Evolutionary conservation across 2,797 vertebrate genomes (phyloP), one percentile per base, ranked within the genome.

Genomic region (Sciaenops ocellatus): DNA sequence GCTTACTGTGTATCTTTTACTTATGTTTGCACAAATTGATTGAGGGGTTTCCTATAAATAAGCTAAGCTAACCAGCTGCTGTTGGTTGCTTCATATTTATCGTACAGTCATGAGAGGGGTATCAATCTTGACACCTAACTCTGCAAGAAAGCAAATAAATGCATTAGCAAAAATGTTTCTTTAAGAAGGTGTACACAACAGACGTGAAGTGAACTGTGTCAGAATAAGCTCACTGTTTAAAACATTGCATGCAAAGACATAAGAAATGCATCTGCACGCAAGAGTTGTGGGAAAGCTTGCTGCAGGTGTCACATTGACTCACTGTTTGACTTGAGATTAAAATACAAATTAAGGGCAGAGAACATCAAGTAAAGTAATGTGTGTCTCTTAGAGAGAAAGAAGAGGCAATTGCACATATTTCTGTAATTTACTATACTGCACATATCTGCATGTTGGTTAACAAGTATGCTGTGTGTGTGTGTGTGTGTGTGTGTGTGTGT

Each of bases 371-470:
- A 4, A 30, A 30, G 9, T 6, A 30, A 22, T 34, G 38, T 70
- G n/a, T 60, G 17, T 51, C 24, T 28, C 7, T 42, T 44, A 11
- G 34, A 51, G 55, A 22, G 5, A 63, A 38, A 28, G 5, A 68
- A 30, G 16, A 52, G 16, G 41, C 24, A 1, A 46, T 28, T 44
- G 22, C 13, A 18, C 15, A 54, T 1, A n/a, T 38, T 57, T 73
- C 1, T 61, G 0, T 17, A 50, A 30, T 72, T 38, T 8, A 7
- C 34, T 38, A 9, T 38, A 38, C 34, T 38, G 34, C 34, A 9
- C 2, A 38, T 38, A 38, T 38, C 4, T 73, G 34, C 26, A 42
- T 61, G 8, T 59, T 42, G 34, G 84, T 67, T 76, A 81, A 72
- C 13, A 57, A 28, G 5, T 26, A 6, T 73, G 7, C 6, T 79